phyloP scores from a whole-genome alignment of 2,113 vertebrate species.

The Carettochelys insculpta region DNA sequence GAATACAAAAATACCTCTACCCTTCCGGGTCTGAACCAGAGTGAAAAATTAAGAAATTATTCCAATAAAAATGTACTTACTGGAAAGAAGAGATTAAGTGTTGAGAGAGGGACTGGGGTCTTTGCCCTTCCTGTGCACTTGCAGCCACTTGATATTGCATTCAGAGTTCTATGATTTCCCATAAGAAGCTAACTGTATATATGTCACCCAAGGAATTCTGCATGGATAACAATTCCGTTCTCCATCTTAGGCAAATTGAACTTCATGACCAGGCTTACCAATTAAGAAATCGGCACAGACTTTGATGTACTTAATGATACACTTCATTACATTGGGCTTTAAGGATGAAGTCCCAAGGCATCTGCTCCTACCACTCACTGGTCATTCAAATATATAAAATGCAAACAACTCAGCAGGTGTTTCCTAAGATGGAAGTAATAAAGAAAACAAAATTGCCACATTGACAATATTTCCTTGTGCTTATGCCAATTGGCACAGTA shows the following conservation, averaged over 20 bases:
- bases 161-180: background rate
- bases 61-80: background rate
- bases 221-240: background rate
- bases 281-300: background rate
- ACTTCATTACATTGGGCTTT: slow-evolving; percentile 21
- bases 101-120: background rate
- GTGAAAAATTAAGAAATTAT: background rate
- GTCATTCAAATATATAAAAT: slow-evolving; percentile 42
- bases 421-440: slow-evolving; percentile 42
- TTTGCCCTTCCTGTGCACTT: background rate
- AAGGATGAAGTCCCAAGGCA: slow-evolving; percentile 13
- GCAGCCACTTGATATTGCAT: background rate
- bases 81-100: background rate
- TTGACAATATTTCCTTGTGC: slow-evolving; percentile 29
- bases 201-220: slow-evolving; percentile 1
- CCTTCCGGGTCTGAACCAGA: background rate
- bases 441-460: slow-evolving; percentile 25
- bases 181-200: background rate
- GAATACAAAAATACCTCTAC: background rate
- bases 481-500: slow-evolving; percentile 20
- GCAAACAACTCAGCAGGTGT: background rate
- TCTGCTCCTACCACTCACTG: slow-evolving; percentile 42
- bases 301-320: slow-evolving; percentile 15
- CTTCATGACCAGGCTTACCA: background rate
- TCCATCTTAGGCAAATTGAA: background rate